Base-by-base conservation (phyloP, 2,888 invertebrate genomes). In the Cephus nigrinus region DNA sequence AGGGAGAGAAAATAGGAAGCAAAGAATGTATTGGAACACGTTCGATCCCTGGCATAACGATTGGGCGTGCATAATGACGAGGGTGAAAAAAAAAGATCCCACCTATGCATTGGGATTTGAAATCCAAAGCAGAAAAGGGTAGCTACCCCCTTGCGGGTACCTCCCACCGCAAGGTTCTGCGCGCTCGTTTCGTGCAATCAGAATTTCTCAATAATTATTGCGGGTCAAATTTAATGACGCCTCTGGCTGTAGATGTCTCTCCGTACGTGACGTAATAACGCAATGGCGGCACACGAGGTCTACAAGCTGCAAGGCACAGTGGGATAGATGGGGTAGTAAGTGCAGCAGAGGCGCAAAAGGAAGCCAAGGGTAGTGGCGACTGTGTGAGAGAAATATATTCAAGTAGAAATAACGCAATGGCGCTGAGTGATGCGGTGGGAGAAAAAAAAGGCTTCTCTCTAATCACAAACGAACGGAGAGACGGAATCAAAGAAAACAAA, bases 401-500 rank as follows among this genome's bases (percentile, higher is more conserved):
- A 55, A 55, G 55, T 55, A 55, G 23, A 23, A 23, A 55, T 33
- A 33, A 12, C 71, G 71, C 31, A 9, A 12, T 71, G 71, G 33
- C 23, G 71, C 31, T 33, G 79, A 75, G 69, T 68, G 78, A 77
- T 74, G 80, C 71, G 77, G 75, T 74, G 78, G 80, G 78, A 71
- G 73, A 68, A 76, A 79, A 69, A 12, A 12, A 55, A 73, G 80
- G 83, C 78, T 85, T 82, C 79, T 84, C 84, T 82, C 83, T 86
- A 86, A 86, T 85, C 82, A 86, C 82, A 76, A 80, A 75, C 81
- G 79, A 83, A 83, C 76, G 75, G 30, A 68, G 78, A 78, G 68
- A 79, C 68, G 81, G 75, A 85, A 84, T 84, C 82, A 85, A 86
- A 85, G 86, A 83, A 86, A 85, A 86, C 82, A 80, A 82, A 86